Evolutionary conservation across 2,797 vertebrate genomes (phyloP), one percentile per base, ranked within the genome.

Genomic region (Manis crassicaudata): DNA sequence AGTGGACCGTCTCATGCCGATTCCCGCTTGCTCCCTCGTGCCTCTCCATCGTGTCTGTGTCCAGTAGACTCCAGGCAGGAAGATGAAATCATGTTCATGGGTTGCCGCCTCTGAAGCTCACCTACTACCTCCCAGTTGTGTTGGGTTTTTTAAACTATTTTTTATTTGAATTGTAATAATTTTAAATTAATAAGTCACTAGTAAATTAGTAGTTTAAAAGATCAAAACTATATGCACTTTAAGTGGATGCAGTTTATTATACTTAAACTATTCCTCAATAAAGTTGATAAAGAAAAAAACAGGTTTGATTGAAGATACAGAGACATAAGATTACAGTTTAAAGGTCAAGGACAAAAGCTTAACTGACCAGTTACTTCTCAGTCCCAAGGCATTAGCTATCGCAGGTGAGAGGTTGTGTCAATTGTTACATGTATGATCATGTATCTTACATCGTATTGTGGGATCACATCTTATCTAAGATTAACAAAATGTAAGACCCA

Each of bases 151-250:
- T 7, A 20, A 68, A 70, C 29, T 37, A 84, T 84, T 93, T 65
- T 88, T 35, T 23, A 80, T 65, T 82, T 40, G 8, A n/a, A 21
- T 58, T n/a, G 25, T 46, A 83, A 83, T 87, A 82, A 25, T 90
- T 79, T 79, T 94, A 68, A 95, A 40, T 73, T 35, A 68, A n/a
- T 80, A 92, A 52, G 5, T 84, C 21, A 79, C 56, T 76, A 81
- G 46, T 73, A 87, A 89, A 43, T 77, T 73, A 27, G n/a, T 37
- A 43, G 50, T 73, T 90, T 94, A 60, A 93, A 94, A 81, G 43
- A 16, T 88, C 63, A 93, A 14, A 82, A 23, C 52, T 46, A 32
- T 73, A 35, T 86, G 56, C 18, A 68, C n/a, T 97, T 87, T 83
- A 88, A 63, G 21, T n/a, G 54, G 40, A 80, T 32, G 32, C 29